phyloP scores from a whole-genome alignment of 2,888 invertebrate genomes.

The Spodoptera exigua region DNA sequence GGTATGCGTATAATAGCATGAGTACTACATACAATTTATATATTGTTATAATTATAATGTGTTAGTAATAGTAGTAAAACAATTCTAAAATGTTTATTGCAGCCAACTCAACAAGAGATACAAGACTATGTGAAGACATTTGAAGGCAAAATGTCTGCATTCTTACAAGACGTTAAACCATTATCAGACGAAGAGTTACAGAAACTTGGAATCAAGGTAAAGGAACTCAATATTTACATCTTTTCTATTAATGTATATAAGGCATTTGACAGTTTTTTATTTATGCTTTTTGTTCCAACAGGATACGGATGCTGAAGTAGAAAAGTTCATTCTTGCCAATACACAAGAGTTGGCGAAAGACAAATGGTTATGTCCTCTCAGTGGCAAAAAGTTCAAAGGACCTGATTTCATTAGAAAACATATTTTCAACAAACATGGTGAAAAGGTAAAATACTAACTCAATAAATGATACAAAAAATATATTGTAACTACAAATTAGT shows the following conservation, averaged over 20 bases:
- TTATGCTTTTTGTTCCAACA: slow-evolving; percentile 65
- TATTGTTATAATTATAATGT: neutral
- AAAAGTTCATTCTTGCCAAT: slow-evolving; percentile 98
- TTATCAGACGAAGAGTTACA: slow-evolving; percentile 93
- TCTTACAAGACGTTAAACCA: slow-evolving; percentile 93
- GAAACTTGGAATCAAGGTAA: slow-evolving; percentile 94
- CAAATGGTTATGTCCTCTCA: slow-evolving; percentile 99
- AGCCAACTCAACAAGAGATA: slow-evolving; percentile 92
- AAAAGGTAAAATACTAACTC: slow-evolving; percentile 90
- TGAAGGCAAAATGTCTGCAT: slow-evolving; percentile 97
- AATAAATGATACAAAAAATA: too few species aligned
- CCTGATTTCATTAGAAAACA: slow-evolving; percentile 99
- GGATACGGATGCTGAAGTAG: slow-evolving; percentile 93
- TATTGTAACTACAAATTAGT: too few species aligned
- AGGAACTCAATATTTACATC: too few species aligned
- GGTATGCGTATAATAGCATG: slow-evolving; percentile 77
- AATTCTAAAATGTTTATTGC: slow-evolving; percentile 10
- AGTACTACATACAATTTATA: neutral
- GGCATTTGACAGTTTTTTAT: neutral
- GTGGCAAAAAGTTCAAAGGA: slow-evolving; percentile 99
- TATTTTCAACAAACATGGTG: slow-evolving; percentile 98
- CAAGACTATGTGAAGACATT: slow-evolving; percentile 94
- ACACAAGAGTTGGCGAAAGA: slow-evolving; percentile 99
- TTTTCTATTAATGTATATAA: neutral
- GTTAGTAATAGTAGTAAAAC: neutral